Evolutionary conservation across 2,888 invertebrate species (phyloP), one percentile per base, ranked within the genome.

Genomic region (Eurytoma californica): DNA sequence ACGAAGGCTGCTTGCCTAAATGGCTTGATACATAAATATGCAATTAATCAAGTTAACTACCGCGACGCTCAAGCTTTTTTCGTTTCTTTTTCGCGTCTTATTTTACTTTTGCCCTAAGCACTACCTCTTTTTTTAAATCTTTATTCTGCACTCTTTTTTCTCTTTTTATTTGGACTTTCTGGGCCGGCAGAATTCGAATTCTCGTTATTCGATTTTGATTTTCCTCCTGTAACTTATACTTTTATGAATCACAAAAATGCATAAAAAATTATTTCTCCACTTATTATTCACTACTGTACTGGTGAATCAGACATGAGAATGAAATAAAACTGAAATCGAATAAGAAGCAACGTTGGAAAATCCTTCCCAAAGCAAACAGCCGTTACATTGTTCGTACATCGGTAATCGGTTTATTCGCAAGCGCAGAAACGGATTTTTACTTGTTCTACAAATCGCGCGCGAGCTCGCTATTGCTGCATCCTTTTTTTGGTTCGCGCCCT

Each of bases 1-100:
- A 60, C 58, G 84, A 84, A 84, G 82, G 67, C 72, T 77, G 72
- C 84, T 84, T 83, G 85, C 86, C 86, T 86, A 87, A 88, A 86
- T 87, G 86, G 86, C 83, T 86, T 85, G 87, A 88, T 88, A 87
- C 86, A 87, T 87, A 88, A 88, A 88, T 88, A 88, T 87, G 87
- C 88, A 86, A 88, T 88, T 88, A 88, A 88, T 88, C 88, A 87
- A 86, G 86, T 86, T 86, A 86, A 86, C 86, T 87, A 84, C 85
- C 86, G 80, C 82, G 83, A 83, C 85, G 84, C 83, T 83, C 82
- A 79, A 82, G 82, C 83, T 84, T 83, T 82, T 74, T 76, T 63
- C 68, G 51, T 67, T 76, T 68, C 67, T 65, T 47, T 39, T 49
- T 51, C 72, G 24, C 57, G 77, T 68, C 28, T 74, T 58, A 57